Evolutionary conservation across 2,888 invertebrate species (phyloP), one percentile per base, ranked within the genome.

Genomic region (Diaprepes abbreviatus): DNA sequence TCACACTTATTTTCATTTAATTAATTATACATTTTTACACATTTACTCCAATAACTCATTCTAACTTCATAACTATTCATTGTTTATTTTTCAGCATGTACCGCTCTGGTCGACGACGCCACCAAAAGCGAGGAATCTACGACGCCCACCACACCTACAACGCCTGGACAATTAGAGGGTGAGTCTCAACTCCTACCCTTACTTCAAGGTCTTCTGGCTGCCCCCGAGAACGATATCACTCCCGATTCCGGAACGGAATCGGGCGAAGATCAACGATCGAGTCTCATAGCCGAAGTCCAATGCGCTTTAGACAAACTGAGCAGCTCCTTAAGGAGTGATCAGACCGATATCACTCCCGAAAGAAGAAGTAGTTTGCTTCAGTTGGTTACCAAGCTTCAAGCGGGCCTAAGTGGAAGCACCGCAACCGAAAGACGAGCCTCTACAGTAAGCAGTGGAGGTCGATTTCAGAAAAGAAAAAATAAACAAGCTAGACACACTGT

Each of bases 401-500:
- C 87, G 21, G 84, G 85, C 21, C 79, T 85, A 33, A 76, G 64
- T 21, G 68, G 66, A 19, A 60, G 33, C 17, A 52, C 21, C 3
- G 31, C 21, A 9, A 17, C 12, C 16, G 73, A 73, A 12, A 48
- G 71, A 43, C 54, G 73, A 6, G 45, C 69, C 16, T 75, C 78
- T 14, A 50, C 74, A n/a, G 72, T 73, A 9, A 80, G 77, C 38
- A 80, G 75, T 57, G 76, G 72, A 40, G 83, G 84, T 50, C 85
- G 90, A 21, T 86, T 88, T 72, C 74, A 66, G 45, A 88, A 89
- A 70, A 83, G 88, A 7, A 87, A 90, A 64, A 87, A 88, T 73
- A 88, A 92, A 28, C 89, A 90, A 71, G 88, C 88, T 50, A 85
- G 95, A 0, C 93, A 95, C 82, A 95, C 95, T 0, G 92, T 95